Base-by-base conservation (phyloP, 1,140 invertebrate species). In the Bursaphelenchus mucronatus region DNA sequence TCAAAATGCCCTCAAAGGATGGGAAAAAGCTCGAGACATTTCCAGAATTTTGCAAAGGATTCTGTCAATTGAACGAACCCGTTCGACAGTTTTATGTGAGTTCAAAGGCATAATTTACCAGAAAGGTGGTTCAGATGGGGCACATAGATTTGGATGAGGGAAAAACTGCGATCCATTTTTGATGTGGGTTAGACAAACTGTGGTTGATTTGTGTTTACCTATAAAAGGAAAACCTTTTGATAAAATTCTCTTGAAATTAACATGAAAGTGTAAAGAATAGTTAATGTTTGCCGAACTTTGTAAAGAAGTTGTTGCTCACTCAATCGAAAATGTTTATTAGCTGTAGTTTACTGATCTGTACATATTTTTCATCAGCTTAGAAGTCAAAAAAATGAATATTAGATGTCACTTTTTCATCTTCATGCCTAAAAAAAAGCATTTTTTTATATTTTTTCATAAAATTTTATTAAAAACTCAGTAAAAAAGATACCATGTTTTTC, bases 21-120 rank as follows among this genome's bases (percentile, higher is more conserved):
- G 10, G 43, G 41, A 15, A 46, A 7, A 43, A 30, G 39, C 21
- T 51, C 21, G 30, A 66, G 54, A n/a, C 63, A 1, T 66, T 66
- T 53, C 9, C 13, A 6, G 43, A 66, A 21, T 66, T 67, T 44
- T 66, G 64, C 39, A 40, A 40, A 15, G 64, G 64, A 13, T 66
- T 66, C 41, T 66, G 64, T 51, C 46, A 52, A 7, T 13, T 66
- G n/a, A 66, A 66, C 54, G 58, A 66, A 46, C 64, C 64, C 0
- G 64, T 66, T 21, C 56, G 64, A 3, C 64, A 66, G 40, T 66
- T 66, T 62, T 66, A 66, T 44, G 63, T 62, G 30, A 64, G 63
- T 50, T n/a, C 1, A n/a, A 0, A 6, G 9, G 8, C 13, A n/a
- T 59, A n/a, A 45, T 44, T 13, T 44, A 11, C 30, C n/a, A n/a